Conservation (phyloP, 2,888 invertebrate genomes). For the Mycogona germanica region DNA sequence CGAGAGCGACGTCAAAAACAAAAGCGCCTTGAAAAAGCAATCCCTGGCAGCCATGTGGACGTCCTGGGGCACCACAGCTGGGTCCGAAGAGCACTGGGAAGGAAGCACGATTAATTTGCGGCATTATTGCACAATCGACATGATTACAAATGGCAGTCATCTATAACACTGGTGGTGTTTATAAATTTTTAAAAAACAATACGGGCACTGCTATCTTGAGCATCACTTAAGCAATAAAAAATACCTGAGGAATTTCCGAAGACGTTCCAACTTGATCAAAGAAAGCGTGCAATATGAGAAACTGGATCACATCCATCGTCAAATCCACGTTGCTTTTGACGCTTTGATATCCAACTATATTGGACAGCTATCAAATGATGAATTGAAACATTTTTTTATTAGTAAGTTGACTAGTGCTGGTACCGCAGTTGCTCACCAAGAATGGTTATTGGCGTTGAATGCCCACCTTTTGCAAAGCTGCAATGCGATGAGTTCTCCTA, state of each 20-base stretch:
- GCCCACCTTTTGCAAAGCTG: neutral
- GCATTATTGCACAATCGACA: too few species aligned
- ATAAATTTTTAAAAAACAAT: too few species aligned
- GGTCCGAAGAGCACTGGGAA: neutral
- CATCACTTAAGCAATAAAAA: neutral
- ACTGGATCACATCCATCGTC: neutral
- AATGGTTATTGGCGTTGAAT: neutral
- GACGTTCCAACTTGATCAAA: neutral
- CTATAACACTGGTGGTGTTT: too few species aligned
- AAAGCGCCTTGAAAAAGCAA: neutral
- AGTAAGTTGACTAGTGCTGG: too few species aligned
- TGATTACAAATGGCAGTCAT: too few species aligned
- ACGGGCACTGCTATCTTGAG: neutral
- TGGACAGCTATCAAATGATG: neutral
- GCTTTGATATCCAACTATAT: neutral
- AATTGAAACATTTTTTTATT: too few species aligned
- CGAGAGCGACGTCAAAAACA: neutral
- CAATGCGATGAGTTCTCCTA: neutral
- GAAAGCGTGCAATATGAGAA: constrained; percentile 5
- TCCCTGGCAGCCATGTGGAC: neutral
- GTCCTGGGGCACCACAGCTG: neutral
- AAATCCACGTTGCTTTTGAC: neutral
- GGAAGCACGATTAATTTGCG: too few species aligned
- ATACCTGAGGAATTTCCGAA: neutral
- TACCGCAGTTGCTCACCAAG: too few species aligned